Percentiles rank a stretch among this genome's conserved stretches.
These are phyloP conservation scores for Pseudobourletiella spinata DNA, from an alignment of 1,140 invertebrate genomes.

Conservation along the genomic window DNA sequence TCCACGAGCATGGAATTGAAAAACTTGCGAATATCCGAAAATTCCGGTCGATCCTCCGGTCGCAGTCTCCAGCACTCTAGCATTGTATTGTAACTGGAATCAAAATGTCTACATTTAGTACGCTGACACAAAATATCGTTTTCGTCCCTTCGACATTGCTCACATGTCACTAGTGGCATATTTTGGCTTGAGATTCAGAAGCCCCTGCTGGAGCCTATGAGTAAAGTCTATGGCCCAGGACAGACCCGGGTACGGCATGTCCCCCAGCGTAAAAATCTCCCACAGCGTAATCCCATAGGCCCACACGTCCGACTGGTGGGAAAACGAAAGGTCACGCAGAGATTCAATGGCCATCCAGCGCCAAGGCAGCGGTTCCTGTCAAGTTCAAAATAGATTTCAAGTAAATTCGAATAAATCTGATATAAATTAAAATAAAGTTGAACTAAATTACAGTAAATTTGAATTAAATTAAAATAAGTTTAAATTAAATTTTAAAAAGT, in stretches of 20 bases:
- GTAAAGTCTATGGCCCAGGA: conserved; percentile 3
- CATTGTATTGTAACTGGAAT: conserved; percentile 13
- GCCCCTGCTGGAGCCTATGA: background rate
- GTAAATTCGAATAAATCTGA: background rate
- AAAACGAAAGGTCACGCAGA: conserved; percentile 41
- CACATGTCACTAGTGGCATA: conserved; percentile 7
- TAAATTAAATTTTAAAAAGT: too few species aligned
- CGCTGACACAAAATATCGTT: too few species aligned
- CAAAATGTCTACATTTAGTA: background rate
- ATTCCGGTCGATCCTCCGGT: conserved; percentile 17
- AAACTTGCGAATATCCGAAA: conserved; percentile 6
- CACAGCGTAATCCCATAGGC: conserved; percentile 11
- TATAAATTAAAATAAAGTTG: too few species aligned
- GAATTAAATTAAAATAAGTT: too few species aligned
- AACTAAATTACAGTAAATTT: background rate
- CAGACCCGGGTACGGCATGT: conserved; percentile 2
- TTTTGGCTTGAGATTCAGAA: conserved; percentile 5
- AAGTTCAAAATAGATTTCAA: background rate
- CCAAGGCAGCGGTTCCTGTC: conserved; percentile 14
- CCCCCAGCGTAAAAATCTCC: conserved; percentile 13
- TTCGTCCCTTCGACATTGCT: too few species aligned
- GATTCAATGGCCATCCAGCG: conserved; percentile 16
- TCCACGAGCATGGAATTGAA: background rate
- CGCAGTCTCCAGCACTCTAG: conserved; percentile 7
- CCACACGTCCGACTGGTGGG: conserved; percentile 39